Evolutionary conservation across 2,888 invertebrate genomes (phyloP).

Genomic region (Tryphoninae sp.): DNA sequence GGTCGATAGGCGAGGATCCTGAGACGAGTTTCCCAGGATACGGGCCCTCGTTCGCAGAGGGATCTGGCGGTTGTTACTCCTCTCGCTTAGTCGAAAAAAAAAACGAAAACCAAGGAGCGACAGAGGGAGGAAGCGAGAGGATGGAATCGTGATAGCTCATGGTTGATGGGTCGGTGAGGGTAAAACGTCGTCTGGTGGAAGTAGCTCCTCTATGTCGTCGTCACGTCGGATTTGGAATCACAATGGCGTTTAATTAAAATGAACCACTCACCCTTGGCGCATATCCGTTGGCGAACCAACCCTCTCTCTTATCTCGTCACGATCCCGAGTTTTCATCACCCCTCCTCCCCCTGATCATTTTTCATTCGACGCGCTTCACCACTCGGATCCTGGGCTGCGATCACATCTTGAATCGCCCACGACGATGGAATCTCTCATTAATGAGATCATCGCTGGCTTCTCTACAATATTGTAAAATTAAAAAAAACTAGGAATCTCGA

Average conservation of each 20-base stretch:
- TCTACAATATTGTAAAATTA: background rate
- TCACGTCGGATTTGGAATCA: constrained; percentile 56
- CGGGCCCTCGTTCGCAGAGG: too few relatives aligned
- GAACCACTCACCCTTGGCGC: constrained; percentile 38
- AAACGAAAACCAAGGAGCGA: background rate
- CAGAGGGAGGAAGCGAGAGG: background rate
- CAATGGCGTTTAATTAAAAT: constrained; percentile 67
- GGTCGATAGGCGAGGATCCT: background rate
- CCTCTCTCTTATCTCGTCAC: constrained; percentile 24
- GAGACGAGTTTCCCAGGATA: background rate
- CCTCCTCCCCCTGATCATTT: constrained; percentile 20
- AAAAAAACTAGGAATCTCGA: too few relatives aligned
- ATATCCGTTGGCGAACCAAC: constrained; percentile 26
- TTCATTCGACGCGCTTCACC: constrained; percentile 4
- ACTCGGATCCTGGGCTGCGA: constrained; percentile 18
- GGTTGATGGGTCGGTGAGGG: background rate
- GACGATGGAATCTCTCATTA: constrained; percentile 1
- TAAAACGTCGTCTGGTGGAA: constrained; percentile 2
- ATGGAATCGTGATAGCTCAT: background rate
- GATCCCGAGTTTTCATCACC: background rate
- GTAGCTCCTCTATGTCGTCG: constrained; percentile 61
- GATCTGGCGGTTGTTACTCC: background rate
- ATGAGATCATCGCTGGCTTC: background rate
- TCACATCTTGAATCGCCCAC: constrained; percentile 13
- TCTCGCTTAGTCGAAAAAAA: constrained; percentile 3